Evolutionary conservation across 2,113 vertebrate species (phyloP).

Genomic region (Ginglymostoma cirratum): DNA sequence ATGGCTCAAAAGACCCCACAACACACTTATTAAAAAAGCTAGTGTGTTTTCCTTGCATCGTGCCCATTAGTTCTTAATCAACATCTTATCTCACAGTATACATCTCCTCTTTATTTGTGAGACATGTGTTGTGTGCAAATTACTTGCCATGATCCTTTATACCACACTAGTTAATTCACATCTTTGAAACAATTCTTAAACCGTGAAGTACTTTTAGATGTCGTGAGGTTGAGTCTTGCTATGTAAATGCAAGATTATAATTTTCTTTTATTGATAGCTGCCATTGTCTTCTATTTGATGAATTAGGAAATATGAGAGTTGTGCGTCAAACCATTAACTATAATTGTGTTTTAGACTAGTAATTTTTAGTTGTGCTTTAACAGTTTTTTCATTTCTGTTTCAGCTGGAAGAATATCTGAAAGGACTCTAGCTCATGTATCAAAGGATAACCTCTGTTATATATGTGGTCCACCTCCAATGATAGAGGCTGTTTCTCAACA

Average conservation of each 20-base stretch:
- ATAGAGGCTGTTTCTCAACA: conserved; percentile 73
- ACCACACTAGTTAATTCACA: not conserved
- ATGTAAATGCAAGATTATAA: not conserved
- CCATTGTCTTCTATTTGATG: not conserved
- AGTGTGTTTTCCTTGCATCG: not conserved
- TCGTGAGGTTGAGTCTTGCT: not conserved
- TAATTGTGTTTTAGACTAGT: not conserved
- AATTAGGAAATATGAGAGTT: not conserved
- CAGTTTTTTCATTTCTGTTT: conserved; percentile 44
- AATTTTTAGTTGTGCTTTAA: not conserved
- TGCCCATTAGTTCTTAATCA: not conserved
- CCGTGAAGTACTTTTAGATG: not conserved
- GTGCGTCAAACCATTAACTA: not conserved
- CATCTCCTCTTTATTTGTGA: not conserved
- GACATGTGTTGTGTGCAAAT: not conserved
- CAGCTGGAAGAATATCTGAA: conserved; percentile 77
- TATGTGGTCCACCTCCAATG: conserved; percentile 94
- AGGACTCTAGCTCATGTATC: conserved; percentile 63
- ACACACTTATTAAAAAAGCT: not conserved
- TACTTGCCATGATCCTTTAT: not conserved
- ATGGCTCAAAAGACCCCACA: not conserved
- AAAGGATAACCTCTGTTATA: conserved; percentile 75
- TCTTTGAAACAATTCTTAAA: not conserved
- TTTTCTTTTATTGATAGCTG: not conserved
- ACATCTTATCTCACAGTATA: not conserved